Base-by-base conservation (phyloP, 2,797 vertebrate genomes). In the Urosaurus nigricauda region DNA sequence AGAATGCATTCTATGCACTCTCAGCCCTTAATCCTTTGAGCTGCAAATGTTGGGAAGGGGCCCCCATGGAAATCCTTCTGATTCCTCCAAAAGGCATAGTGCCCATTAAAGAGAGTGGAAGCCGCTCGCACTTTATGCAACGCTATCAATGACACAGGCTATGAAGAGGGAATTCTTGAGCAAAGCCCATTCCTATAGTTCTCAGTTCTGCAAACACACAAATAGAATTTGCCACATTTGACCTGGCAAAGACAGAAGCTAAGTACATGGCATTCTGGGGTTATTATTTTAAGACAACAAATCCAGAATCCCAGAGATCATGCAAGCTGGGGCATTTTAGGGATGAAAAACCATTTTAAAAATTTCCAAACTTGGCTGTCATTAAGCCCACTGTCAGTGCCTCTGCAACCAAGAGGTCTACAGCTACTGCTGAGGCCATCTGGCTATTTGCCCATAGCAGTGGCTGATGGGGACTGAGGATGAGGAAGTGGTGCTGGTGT, bases 1-100 rank as follows among this genome's bases (percentile, higher is more conserved):
- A 92, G 91, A 92, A 91, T 53, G 24, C 63, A 85, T 92, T 92
- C 87, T 88, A 13, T 47, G 63, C 78, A 86, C 21, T 89, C 84
- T 90, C 95, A 94, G 85, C 19, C 73, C 90, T 63, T 94, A 90
- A 96, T 93, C 63, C 88, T 77, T 91, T 85, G 93, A 96, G 89
- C 70, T 90, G 47, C 87, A 12, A 11, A 91, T 63, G 51, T 47
- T 24, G 65, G 35, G 37, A 68, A 26, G 40, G 86, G 2, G 8
- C 26, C 14, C 51, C 26, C 7, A 82, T 47, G 56, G 79, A 73
- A 63, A 37, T 19, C 58, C 35, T 32, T n/a, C 91, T 88, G 73
- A 86, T 91, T 32, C 86, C 32, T 75, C 35, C 77, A 71, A 93
- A 92, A 90, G 82, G 73, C 89, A 77, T 65, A 89, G 73, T 86